phyloP scores from a whole-genome alignment of 2,797 vertebrate species.

The Corythornis leucogaster region DNA sequence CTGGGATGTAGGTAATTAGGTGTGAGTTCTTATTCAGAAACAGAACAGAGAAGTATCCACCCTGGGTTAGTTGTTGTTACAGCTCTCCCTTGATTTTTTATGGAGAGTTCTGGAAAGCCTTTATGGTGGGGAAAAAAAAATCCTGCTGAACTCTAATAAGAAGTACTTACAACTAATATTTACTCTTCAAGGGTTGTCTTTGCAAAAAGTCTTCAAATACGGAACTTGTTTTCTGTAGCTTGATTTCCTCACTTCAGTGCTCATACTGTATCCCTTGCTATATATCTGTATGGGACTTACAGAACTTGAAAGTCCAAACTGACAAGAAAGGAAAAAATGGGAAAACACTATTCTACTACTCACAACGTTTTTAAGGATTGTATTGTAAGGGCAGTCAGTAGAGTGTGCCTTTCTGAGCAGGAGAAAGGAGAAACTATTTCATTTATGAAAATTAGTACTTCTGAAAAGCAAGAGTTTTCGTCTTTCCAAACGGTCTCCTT shows the following conservation, averaged over 20 bases:
- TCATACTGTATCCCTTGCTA: neutral
- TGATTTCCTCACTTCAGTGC: neutral
- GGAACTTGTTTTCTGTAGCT: neutral
- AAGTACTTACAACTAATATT: neutral
- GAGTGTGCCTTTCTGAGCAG: neutral
- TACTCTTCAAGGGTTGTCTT: neutral
- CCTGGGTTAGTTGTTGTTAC: neutral
- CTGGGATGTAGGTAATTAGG: neutral
- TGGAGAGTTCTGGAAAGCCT: neutral
- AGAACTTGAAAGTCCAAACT: neutral
- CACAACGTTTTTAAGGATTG: neutral
- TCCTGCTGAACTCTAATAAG: neutral
- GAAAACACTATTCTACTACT: neutral
- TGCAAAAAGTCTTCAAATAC: neutral
- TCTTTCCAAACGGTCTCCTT: neutral
- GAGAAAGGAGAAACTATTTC: neutral
- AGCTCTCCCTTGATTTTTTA: neutral
- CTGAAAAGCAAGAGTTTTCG: neutral
- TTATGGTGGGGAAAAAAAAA: neutral
- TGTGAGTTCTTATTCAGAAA: neutral
- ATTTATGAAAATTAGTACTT: conserved; percentile 2
- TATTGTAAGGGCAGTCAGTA: neutral
- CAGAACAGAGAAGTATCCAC: neutral
- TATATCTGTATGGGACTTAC: rapidly evolving
- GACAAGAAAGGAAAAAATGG: neutral